phyloP scores from a whole-genome alignment of 2,797 vertebrate species.

The Denticeps clupeoides region DNA sequence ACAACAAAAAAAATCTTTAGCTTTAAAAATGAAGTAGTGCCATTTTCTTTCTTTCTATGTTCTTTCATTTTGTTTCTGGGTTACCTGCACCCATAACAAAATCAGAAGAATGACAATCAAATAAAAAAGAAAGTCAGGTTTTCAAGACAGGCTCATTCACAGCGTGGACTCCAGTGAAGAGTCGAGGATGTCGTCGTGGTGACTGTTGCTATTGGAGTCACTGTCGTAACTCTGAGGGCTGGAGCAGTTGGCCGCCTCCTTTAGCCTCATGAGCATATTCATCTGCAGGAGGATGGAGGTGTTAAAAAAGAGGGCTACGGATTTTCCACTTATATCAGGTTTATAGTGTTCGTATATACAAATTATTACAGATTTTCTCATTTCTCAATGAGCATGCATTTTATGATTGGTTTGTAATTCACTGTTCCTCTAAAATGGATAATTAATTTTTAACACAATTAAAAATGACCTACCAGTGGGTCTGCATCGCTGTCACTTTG shows the following conservation, averaged over 20 bases:
- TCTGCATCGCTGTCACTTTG: constrained; percentile 85
- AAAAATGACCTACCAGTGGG: constrained; percentile 65
- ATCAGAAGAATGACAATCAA: neutral
- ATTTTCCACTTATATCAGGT: no score
- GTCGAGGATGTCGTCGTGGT: constrained; percentile 90
- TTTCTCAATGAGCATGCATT: no score
- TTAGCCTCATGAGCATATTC: constrained; percentile 96
- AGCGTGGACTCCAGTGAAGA: constrained; percentile 87
- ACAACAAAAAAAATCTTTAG: constrained; percentile 1
- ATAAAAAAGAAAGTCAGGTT: neutral
- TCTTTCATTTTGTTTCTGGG: constrained; percentile 39
- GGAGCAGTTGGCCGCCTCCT: constrained; percentile 92
- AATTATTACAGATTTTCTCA: no score
- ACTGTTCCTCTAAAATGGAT: no score
- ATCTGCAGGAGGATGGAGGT: constrained; percentile 71
- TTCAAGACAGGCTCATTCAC: constrained; percentile 57
- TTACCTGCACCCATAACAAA: constrained; percentile 64
- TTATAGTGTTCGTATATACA: no score
- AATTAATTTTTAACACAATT: no score
- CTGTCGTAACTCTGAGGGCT: constrained; percentile 97
- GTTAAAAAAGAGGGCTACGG: no score
- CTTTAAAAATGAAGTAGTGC: constrained; percentile 20
- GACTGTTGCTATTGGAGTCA: constrained; percentile 96
- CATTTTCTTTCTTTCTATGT: constrained; percentile 27
- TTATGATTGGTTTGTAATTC: no score